These are phyloP conservation scores for Chrysolina haemoptera DNA, from an alignment of 2,888 invertebrate genomes.

Conservation along the genomic window DNA sequence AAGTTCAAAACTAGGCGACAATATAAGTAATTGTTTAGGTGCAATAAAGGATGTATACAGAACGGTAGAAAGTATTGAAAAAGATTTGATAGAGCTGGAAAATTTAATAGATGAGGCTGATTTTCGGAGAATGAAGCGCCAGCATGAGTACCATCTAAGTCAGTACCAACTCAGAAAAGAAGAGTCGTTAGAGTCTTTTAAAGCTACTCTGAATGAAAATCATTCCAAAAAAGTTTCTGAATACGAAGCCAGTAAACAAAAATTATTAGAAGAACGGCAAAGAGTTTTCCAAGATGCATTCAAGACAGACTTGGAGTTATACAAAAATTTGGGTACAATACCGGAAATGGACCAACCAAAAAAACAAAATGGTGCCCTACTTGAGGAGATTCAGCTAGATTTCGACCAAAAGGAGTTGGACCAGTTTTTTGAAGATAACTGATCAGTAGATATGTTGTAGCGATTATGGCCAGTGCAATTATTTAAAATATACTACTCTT, in stretches of 20 bases:
- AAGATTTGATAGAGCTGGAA: constrained; percentile 77
- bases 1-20: constrained; percentile 63
- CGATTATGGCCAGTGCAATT: constrained; percentile 16
- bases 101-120: constrained; percentile 80
- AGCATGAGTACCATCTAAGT: constrained; percentile 81
- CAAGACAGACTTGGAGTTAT: constrained; percentile 77
- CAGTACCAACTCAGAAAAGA: constrained; percentile 77
- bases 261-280: constrained; percentile 76
- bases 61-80: constrained; percentile 77
- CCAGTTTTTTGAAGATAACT: constrained; percentile 73
- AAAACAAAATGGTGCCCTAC: constrained; percentile 67
- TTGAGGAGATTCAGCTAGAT: constrained; percentile 79
- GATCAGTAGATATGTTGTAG: constrained; percentile 8
- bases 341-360: constrained; percentile 64
- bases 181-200: constrained; percentile 68
- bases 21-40: constrained; percentile 72
- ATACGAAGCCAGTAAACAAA: constrained; percentile 74
- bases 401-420: constrained; percentile 75
- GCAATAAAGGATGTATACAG: constrained; percentile 73
- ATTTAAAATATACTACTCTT: not conserved
- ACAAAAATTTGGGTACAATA: constrained; percentile 75
- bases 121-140: constrained; percentile 79
- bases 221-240: constrained; percentile 74
- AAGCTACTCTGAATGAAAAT: constrained; percentile 73
- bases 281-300: constrained; percentile 81